These are phyloP conservation scores for Laothoe populi DNA, from an alignment of 2,888 invertebrate species.

Conservation along the genomic window DNA sequence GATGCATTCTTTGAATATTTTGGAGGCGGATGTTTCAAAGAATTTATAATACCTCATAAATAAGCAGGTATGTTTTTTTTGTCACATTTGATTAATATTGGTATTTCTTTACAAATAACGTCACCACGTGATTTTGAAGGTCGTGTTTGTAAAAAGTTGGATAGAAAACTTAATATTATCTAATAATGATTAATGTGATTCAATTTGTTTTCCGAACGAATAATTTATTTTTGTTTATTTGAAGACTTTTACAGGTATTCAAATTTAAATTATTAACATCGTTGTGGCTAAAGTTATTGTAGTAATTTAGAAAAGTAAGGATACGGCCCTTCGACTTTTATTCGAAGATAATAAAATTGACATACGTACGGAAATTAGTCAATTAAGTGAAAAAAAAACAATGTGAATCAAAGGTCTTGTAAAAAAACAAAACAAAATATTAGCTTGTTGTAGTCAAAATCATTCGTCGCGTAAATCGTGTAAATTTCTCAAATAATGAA, in stretches of 20 bases:
- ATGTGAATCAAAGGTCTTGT: no score
- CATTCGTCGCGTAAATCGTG: no score
- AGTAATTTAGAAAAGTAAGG: no score
- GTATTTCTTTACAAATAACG: neutral
- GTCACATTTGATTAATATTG: conserved; percentile 11
- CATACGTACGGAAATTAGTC: neutral
- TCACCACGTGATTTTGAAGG: conserved; percentile 10
- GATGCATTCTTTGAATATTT: neutral
- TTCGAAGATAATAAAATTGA: no score
- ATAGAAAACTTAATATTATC: neutral
- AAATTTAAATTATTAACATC: neutral
- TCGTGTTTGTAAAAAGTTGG: conserved; percentile 1
- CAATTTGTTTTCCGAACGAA: neutral
- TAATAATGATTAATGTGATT: conserved; percentile 6
- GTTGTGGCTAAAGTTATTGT: no score
- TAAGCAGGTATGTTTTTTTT: neutral
- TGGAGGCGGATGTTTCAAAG: conserved; percentile 6
- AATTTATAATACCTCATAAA: neutral
- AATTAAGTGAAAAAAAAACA: neutral
- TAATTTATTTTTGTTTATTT: no score
- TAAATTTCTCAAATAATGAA: no score
- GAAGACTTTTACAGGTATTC: neutral
- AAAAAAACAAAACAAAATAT: no score
- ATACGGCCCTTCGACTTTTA: no score
- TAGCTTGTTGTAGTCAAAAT: no score